Percentiles rank a stretch among this genome's conserved stretches.
Evolutionary conservation across 2,888 invertebrate species (phyloP).

Genomic region (Proisotoma minuta): DNA sequence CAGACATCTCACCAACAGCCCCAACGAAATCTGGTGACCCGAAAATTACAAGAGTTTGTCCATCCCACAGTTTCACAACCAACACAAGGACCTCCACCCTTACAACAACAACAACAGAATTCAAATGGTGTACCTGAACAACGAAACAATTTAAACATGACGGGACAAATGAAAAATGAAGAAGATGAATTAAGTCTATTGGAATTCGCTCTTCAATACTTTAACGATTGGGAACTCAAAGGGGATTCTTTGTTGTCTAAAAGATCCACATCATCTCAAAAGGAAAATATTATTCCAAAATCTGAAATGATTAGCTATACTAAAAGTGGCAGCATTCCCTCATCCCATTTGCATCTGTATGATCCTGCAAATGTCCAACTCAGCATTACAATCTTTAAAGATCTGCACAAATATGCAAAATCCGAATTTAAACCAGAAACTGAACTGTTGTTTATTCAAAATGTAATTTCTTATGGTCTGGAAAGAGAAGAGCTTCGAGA

Average conservation of each 20-base stretch:
- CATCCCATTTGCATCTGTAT: constrained; percentile 89
- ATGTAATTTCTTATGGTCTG: constrained; percentile 77
- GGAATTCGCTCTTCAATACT: constrained; percentile 90
- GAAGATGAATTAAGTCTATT: constrained; percentile 70
- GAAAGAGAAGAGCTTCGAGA: constrained; percentile 87
- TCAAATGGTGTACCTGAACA: not conserved
- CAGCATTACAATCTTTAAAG: constrained; percentile 56
- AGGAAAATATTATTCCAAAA: constrained; percentile 68
- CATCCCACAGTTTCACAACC: not conserved
- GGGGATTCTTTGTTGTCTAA: constrained; percentile 57
- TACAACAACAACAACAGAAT: not conserved
- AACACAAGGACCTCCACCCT: not conserved
- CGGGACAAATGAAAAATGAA: no score
- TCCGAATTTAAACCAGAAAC: constrained; percentile 80
- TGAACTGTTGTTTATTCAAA: constrained; percentile 76
- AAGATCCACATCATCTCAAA: constrained; percentile 51
- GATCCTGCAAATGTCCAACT: constrained; percentile 79
- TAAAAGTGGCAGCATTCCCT: constrained; percentile 80
- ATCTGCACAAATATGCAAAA: constrained; percentile 80
- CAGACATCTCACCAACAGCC: no score
- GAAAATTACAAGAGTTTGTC: not conserved
- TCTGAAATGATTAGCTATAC: constrained; percentile 89
- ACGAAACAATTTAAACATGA: not conserved
- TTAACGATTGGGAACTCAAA: constrained; percentile 72
- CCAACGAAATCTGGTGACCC: not conserved